Evolutionary conservation across 2,113 vertebrate genomes (phyloP).

Genomic region (Oryctolagus cuniculus): mOryCun1.1 NC_091453.1:37793001-37793500

Average conservation of each 20-base stretch:
- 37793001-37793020: slow-evolving; percentile 43
- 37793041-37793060: slow-evolving; percentile 35
- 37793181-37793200: not conserved
- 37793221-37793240: not conserved
- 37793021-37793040: slow-evolving; percentile 37
- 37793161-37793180: slow-evolving; percentile 52
- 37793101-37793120: not conserved
- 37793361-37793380: not conserved
- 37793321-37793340: not conserved
- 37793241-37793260: slow-evolving; percentile 24
- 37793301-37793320: not conserved
- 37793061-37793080: not conserved
- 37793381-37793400: slow-evolving; percentile 7
- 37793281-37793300: not conserved
- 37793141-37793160: slow-evolving; percentile 8
- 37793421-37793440: not conserved
- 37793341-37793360: not conserved
- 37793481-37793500: slow-evolving; percentile 8
- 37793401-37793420: not conserved
- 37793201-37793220: slow-evolving; percentile 28
- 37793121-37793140: slow-evolving; percentile 53
- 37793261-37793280: not conserved
- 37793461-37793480: slow-evolving; percentile 55
- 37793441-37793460: slow-evolving; percentile 45
- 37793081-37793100: not conserved